A percentile compares a stretch with the other conserved stretches of the same genome.
These are phyloP conservation scores for Gopherus flavomarginatus DNA, from an alignment of 2,113 vertebrate genomes.

Conservation along the genomic window DNA sequence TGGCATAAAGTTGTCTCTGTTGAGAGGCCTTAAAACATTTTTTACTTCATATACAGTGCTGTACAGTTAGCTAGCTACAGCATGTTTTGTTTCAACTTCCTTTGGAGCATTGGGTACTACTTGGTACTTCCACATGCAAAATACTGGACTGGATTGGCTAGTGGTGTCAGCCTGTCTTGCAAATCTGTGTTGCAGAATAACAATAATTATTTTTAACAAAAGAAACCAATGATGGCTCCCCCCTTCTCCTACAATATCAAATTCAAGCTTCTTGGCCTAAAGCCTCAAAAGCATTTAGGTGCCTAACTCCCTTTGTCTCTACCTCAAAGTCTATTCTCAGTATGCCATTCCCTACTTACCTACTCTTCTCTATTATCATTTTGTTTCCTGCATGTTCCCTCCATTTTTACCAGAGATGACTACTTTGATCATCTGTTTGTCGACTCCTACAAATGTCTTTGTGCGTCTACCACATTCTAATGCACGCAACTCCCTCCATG, in stretches of 20 bases:
- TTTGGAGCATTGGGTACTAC: background rate
- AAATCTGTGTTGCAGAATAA: slow-evolving; percentile 18
- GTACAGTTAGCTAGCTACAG: slow-evolving; percentile 35
- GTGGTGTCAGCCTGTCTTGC: background rate
- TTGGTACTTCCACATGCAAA: slow-evolving; percentile 31
- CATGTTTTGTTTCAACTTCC: background rate
- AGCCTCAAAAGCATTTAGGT: background rate
- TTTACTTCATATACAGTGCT: background rate
- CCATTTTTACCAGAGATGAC: background rate
- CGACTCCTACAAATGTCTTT: background rate
- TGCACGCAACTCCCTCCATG: background rate
- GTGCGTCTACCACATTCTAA: background rate
- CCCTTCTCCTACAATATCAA: background rate
- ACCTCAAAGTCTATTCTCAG: background rate
- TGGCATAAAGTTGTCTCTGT: slow-evolving; percentile 14
- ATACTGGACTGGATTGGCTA: slow-evolving; percentile 14
- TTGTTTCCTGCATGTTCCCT: background rate
- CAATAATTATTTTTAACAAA: slow-evolving; percentile 37
- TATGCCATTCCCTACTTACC: background rate
- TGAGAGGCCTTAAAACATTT: slow-evolving; percentile 23
- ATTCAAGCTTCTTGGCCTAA: background rate
- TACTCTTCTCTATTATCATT: background rate
- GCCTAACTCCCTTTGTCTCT: background rate
- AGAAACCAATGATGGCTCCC: background rate
- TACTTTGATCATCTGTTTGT: background rate